Percentiles rank a stretch among this genome's conserved stretches.
These are phyloP conservation scores for Osmerus eperlanus DNA, from an alignment of 2,113 vertebrate genomes.

Conservation along the genomic window DNA sequence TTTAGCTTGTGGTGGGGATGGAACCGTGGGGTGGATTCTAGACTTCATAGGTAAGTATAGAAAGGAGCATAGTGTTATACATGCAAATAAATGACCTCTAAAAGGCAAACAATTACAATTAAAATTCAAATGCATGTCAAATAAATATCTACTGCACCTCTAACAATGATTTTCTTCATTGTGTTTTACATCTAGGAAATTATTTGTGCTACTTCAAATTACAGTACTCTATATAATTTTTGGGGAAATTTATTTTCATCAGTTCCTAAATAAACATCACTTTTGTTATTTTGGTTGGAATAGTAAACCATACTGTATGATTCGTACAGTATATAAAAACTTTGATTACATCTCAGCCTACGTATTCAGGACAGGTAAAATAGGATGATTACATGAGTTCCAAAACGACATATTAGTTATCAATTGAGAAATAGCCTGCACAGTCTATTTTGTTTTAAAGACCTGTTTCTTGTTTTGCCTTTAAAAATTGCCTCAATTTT, in stretches of 20 bases:
- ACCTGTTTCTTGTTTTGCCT: slow-evolving; percentile 58
- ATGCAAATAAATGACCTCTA: not conserved
- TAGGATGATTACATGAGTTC: slow-evolving; percentile 66
- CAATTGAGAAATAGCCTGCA: slow-evolving; percentile 55
- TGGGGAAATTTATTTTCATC: slow-evolving; percentile 42
- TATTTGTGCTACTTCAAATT: not conserved
- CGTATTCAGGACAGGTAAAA: slow-evolving; percentile 57
- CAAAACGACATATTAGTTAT: slow-evolving; percentile 69
- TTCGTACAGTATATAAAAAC: slow-evolving; percentile 55
- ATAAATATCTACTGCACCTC: no score
- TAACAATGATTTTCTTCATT: no score
- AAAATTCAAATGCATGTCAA: no score
- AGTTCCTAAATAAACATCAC: slow-evolving; percentile 28
- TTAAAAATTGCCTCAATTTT: slow-evolving; percentile 77
- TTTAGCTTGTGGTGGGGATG: slow-evolving; percentile 91
- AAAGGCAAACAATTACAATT: not conserved
- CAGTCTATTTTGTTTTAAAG: slow-evolving; percentile 58
- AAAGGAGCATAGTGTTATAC: no score
- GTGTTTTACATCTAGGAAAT: no score
- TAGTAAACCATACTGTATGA: slow-evolving; percentile 50
- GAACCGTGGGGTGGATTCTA: slow-evolving; percentile 95
- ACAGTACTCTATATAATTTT: not conserved
- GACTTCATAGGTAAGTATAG: slow-evolving; percentile 87
- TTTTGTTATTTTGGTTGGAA: slow-evolving; percentile 36
- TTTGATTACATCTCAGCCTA: slow-evolving; percentile 58